Evolutionary conservation across 1,140 invertebrate genomes (phyloP), one percentile per base, ranked within the genome.

Genomic region (Drosophila pandora): DNA sequence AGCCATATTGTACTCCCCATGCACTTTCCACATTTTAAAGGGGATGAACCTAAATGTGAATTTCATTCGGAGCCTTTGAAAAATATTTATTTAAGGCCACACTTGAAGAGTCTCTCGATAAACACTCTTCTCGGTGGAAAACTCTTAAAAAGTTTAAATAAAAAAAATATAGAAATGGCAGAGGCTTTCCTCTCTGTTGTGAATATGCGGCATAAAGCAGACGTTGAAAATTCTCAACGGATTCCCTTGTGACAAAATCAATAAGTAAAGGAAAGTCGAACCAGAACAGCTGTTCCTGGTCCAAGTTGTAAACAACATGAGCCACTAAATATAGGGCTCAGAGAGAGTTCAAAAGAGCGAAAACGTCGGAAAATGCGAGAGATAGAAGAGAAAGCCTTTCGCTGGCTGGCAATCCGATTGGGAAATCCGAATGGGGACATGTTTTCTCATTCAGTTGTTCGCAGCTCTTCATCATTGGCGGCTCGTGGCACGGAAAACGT

Each of bases 391-490:
- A 37, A 22, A 47, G 21, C 21, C 21, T 10, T 30, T 56, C 25
- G 30, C 13, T 48, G 8, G 50, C 17, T 45, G 48, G 60, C 59
- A 41, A 61, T 64, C 57, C 32, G 41, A 68, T n/a, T 64, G 25
- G 25, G 6, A 28, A 28, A 28, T 28, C 25, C 25, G 25, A 28
- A 28, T 28, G 25, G 25, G 25, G 5, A 28, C 25, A 53, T 17
- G 23, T 68, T 77, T 74, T 78, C 77, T 53, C 62, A 61, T 78
- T 90, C 67, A 90, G 87, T 90, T 71, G 63, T 49, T 76, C 87
- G 87, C 87, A 90, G 87, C 87, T 90, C 88, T 90, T 90, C 82
- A 67, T 74, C 69, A 64, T 65, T 45, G 79, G 62, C 87, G 87
- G 85, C 70, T 57, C 57, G 68, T 70, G 69, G 61, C 54, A 43